These are phyloP conservation scores for Xanthorhoe designata DNA, from an alignment of 2,888 invertebrate species.

Conservation along the genomic window DNA sequence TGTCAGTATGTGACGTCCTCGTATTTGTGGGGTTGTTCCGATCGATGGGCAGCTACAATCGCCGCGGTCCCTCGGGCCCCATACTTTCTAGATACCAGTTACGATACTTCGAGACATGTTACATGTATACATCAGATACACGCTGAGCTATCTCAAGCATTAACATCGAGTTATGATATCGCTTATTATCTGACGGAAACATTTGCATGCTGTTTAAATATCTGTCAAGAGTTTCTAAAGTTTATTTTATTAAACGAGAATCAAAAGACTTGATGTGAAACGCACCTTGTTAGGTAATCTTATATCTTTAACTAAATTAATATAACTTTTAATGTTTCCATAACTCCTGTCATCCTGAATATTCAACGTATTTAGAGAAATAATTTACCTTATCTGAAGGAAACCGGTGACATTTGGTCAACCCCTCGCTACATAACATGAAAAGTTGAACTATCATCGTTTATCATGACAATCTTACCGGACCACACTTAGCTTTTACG, in stretches of 20 bases:
- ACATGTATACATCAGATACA: background rate
- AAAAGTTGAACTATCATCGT: conserved; percentile 23
- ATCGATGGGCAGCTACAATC: conserved; percentile 44
- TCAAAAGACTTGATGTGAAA: background rate
- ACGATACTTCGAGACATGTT: conserved; percentile 38
- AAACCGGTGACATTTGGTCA: conserved; percentile 20
- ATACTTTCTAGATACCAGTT: conserved; percentile 34
- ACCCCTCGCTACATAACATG: conserved; percentile 19
- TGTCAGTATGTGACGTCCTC: conserved; percentile 2
- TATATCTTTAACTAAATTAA: conserved; percentile 21
- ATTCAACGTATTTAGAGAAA: conserved; percentile 25
- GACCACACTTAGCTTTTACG: conserved; percentile 35
- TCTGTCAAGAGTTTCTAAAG: background rate
- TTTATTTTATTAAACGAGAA: too few relatives aligned
- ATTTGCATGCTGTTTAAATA: background rate
- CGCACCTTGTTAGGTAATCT: conserved; percentile 8
- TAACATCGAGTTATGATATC: background rate
- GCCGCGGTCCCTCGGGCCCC: conserved; percentile 31
- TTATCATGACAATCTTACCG: conserved; percentile 28
- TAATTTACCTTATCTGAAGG: conserved; percentile 17
- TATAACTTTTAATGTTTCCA: conserved; percentile 22
- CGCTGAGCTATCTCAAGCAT: background rate
- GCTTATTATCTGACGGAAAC: background rate
- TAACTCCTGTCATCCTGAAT: conserved; percentile 27
- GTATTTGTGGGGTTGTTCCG: conserved; percentile 29